These are phyloP conservation scores for Papilio helenus DNA, from an alignment of 1,140 invertebrate genomes.

Conservation along the genomic window DNA sequence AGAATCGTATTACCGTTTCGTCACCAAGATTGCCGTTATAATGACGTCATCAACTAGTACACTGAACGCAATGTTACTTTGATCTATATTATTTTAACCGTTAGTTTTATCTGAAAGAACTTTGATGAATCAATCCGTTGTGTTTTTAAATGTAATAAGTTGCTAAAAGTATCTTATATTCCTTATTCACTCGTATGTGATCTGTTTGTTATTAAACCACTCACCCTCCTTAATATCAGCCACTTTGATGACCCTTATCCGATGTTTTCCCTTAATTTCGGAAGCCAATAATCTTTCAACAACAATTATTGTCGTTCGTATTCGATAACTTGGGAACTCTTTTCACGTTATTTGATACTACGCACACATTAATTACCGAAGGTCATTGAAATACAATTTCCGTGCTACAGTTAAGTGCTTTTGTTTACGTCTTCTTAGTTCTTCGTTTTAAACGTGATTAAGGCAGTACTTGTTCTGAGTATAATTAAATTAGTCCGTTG, in stretches of 20 bases:
- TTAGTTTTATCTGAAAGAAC: neutral
- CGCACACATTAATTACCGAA: conserved; percentile 1
- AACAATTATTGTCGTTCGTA: neutral
- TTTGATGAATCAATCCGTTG: neutral
- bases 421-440: conserved; percentile 8
- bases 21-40: conserved; percentile 9
- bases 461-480: conserved; percentile 45
- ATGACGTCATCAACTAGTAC: conserved; percentile 4
- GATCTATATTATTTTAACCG: neutral
- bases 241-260: neutral
- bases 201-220: neutral
- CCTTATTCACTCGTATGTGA: neutral
- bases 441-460: conserved; percentile 32
- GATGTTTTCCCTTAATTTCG: neutral
- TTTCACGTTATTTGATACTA: neutral
- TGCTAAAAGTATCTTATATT: too few species aligned
- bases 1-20: conserved; percentile 16
- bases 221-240: neutral
- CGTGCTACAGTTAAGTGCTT: neutral
- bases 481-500: conserved; percentile 57
- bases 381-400: conserved; percentile 1
- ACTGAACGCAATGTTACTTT: neutral
- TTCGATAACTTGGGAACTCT: neutral
- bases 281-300: neutral
- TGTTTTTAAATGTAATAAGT: too few species aligned